These are phyloP conservation scores for Drosophila acutilabella DNA, from an alignment of 2,888 invertebrate species.

Conservation along the genomic window DNA sequence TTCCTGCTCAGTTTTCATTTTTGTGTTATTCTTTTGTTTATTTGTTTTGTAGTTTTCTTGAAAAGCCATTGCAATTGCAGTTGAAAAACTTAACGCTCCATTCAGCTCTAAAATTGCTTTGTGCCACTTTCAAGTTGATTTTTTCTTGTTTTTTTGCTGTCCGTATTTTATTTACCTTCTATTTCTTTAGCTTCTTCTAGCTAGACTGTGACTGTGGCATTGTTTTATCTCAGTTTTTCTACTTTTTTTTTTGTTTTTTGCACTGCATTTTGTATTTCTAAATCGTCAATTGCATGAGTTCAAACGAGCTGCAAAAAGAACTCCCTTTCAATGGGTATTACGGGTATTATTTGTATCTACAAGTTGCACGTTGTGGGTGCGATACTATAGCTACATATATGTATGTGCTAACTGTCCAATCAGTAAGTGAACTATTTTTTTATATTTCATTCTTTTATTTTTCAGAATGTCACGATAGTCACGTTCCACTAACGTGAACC, in stretches of 20 bases:
- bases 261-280: slow-evolving; percentile 34
- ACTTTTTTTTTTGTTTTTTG: neutral
- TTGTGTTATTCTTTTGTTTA: slow-evolving; percentile 44
- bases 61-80: slow-evolving; percentile 69
- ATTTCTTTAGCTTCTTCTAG: slow-evolving; percentile 25
- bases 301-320: slow-evolving; percentile 31
- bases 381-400: neutral
- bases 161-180: slow-evolving; percentile 27
- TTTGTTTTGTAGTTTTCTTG: slow-evolving; percentile 37
- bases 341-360: neutral
- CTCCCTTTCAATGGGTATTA: slow-evolving; percentile 8
- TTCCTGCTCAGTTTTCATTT: slow-evolving; percentile 9
- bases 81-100: slow-evolving; percentile 78
- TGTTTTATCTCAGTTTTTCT: slow-evolving; percentile 30
- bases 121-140: slow-evolving; percentile 75
- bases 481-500: slow-evolving; percentile 36
- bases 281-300: slow-evolving; percentile 55
- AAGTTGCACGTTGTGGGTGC: slow-evolving; percentile 1
- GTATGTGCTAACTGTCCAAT: neutral
- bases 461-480: slow-evolving; percentile 46
- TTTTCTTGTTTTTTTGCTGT: slow-evolving; percentile 34
- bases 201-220: slow-evolving; percentile 25
- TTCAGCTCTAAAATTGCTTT: slow-evolving; percentile 79
- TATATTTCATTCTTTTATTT: slow-evolving; percentile 1
- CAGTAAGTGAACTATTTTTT: neutral